A percentile compares a stretch with the other conserved stretches of the same genome.
Evolutionary conservation across 2,888 invertebrate genomes (phyloP).

Genomic region (Caenorhabditis sp.): DNA sequence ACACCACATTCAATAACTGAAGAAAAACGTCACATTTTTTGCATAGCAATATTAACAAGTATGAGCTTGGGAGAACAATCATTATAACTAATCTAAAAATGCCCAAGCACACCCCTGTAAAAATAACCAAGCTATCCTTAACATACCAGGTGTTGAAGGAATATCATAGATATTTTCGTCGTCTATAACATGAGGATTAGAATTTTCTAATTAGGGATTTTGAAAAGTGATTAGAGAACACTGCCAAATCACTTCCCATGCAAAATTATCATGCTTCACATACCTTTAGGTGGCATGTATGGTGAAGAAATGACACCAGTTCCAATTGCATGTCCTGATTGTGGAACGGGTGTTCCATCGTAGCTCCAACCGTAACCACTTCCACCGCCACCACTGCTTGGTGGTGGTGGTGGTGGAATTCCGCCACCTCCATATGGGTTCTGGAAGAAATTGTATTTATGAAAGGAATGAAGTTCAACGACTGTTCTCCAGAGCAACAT

Average conservation of each 20-base stretch:
- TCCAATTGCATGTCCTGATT: slow-evolving; percentile 15
- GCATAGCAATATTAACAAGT: too few relatives aligned
- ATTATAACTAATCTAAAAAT: too few relatives aligned
- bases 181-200: slow-evolving; percentile 25
- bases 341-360: slow-evolving; percentile 5
- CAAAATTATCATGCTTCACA: slow-evolving; percentile 11
- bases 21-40: not conserved
- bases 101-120: too few relatives aligned
- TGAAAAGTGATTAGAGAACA: not conserved
- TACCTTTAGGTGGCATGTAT: slow-evolving; percentile 7
- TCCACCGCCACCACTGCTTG: slow-evolving; percentile 21
- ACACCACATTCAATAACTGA: slow-evolving; percentile 1
- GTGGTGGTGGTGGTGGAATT: not conserved
- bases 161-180: slow-evolving; percentile 46
- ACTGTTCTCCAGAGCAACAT: too few relatives aligned
- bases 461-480: too few relatives aligned
- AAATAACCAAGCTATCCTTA: not conserved
- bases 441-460: slow-evolving; percentile 17
- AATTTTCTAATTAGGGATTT: not conserved
- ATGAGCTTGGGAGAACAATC: too few relatives aligned
- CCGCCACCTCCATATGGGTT: slow-evolving; percentile 20
- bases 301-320: slow-evolving; percentile 4
- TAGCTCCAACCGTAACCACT: slow-evolving; percentile 43
- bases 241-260: not conserved
- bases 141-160: slow-evolving; percentile 40